phyloP scores from a whole-genome alignment of 2,888 invertebrate species.

The Stomorhina lunata region DNA sequence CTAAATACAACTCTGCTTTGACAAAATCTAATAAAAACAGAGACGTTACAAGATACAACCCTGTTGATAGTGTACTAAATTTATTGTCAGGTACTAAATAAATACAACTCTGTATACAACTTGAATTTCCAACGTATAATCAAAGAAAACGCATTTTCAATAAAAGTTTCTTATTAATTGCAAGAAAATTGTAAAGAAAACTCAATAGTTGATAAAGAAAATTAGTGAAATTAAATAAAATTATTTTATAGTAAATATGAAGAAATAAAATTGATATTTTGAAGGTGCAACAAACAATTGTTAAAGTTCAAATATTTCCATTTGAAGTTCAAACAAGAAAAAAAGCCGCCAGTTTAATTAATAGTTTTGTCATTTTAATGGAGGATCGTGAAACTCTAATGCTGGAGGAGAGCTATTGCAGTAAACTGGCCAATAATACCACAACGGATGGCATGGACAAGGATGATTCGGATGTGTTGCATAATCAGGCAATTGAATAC shows the following conservation, averaged over 20 bases:
- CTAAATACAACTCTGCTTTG: not conserved
- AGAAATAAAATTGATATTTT: not conserved
- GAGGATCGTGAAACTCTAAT: constrained; percentile 22
- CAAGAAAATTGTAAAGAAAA: not conserved
- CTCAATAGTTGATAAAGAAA: not conserved
- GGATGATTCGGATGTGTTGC: constrained; percentile 25
- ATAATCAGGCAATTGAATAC: constrained; percentile 69
- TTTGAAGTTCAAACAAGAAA: not conserved
- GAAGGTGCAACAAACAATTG: not conserved
- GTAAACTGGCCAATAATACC: constrained; percentile 8
- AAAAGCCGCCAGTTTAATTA: not conserved
- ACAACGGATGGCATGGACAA: constrained; percentile 47
- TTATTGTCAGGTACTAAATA: not conserved
- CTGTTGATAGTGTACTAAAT: not conserved
- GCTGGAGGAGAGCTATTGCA: constrained; percentile 3
- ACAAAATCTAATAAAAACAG: not conserved
- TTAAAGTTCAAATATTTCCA: not conserved
- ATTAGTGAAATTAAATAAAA: not conserved
- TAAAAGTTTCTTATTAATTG: not conserved
- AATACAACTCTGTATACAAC: constrained; percentile 25
- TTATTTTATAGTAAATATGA: not conserved
- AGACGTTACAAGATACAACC: not conserved
- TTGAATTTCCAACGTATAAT: constrained; percentile 52
- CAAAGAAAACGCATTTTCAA: not conserved
- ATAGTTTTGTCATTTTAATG: constrained; percentile 33